Conservation (phyloP, 2,797 vertebrate genomes). For the Enoplosus armatus region DNA sequence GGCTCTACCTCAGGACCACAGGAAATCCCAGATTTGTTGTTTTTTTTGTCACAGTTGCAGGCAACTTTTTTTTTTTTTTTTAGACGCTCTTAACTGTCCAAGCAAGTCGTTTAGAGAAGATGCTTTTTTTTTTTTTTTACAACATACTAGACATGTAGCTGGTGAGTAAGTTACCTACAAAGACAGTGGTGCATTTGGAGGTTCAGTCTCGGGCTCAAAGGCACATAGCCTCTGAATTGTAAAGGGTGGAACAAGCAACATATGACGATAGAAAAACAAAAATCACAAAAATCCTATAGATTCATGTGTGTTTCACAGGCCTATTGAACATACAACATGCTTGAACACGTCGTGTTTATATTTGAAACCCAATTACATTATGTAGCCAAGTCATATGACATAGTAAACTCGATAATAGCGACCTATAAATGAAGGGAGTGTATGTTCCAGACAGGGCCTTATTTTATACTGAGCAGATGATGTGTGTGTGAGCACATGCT, state of each 20-base stretch:
- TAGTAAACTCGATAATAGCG: not conserved
- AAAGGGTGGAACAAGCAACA: not conserved
- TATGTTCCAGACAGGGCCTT: not conserved
- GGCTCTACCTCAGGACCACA: constrained; percentile 38
- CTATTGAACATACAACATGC: not conserved
- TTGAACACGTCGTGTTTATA: not conserved
- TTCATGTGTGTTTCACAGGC: not conserved
- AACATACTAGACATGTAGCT: not conserved
- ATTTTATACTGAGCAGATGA: not conserved
- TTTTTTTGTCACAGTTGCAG: constrained; percentile 41
- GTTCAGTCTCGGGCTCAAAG: constrained; percentile 9
- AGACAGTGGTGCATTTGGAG: not conserved
- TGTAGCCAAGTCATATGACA: not conserved
- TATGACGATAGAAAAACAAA: not conserved
- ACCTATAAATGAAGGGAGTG: not conserved
- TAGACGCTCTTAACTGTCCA: not conserved
- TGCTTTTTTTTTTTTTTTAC: not conserved
- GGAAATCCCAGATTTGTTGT: constrained; percentile 63
- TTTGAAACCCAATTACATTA: not conserved
- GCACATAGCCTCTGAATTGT: not conserved
- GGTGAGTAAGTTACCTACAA: not conserved
- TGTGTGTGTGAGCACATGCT: not conserved
- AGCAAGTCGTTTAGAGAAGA: constrained; percentile 6
- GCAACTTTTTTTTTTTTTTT: not conserved
- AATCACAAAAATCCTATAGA: not conserved